phyloP scores from a whole-genome alignment of 2,113 vertebrate species.

The Corynorhinus townsendii region DNA sequence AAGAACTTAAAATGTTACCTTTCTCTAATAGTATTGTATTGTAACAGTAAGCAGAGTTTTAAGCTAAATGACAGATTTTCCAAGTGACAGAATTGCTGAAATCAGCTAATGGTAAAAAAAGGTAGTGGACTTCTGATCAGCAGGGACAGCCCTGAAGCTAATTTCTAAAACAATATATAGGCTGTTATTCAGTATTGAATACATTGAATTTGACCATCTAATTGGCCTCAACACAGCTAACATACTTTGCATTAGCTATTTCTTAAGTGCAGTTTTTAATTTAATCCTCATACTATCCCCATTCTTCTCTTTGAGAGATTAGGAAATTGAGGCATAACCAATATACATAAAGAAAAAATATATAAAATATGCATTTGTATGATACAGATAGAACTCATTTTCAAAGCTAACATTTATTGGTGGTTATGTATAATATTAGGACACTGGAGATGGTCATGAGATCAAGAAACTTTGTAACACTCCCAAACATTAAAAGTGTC shows the following conservation, averaged over 20 bases:
- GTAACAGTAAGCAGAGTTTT: background rate
- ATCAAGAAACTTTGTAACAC: background rate
- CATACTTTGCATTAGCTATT: background rate
- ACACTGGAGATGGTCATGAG: background rate
- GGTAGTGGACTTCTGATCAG: background rate
- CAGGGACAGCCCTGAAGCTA: background rate
- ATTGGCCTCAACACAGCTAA: background rate
- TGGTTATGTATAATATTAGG: background rate
- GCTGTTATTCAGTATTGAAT: background rate
- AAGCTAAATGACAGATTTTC: constrained; percentile 9
- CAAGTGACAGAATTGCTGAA: background rate
- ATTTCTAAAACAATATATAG: background rate
- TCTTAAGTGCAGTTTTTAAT: background rate
- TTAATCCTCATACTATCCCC: background rate
- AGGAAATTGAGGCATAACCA: background rate
- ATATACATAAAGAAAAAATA: background rate
- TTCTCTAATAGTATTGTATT: background rate
- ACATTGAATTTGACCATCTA: background rate
- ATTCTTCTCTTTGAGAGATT: background rate
- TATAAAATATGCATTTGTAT: background rate
- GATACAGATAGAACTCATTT: background rate
- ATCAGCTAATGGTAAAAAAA: background rate
- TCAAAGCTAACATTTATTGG: background rate
- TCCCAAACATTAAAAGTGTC: background rate
- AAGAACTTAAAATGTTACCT: background rate